Evolutionary conservation across 2,113 vertebrate genomes (phyloP).

Genomic region (Pao palembangensis): DNA sequence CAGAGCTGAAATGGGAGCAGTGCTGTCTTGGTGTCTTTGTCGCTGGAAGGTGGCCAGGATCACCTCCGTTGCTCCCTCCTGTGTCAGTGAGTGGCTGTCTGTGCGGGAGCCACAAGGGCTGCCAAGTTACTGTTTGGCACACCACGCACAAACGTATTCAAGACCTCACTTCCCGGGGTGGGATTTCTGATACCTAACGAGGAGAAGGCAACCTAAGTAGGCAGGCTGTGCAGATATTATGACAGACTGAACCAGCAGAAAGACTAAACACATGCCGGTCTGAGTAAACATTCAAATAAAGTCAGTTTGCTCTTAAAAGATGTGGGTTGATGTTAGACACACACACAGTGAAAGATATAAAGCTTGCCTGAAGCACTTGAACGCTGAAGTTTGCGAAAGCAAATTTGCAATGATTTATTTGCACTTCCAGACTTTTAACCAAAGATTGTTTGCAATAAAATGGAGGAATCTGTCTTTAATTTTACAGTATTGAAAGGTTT

Average conservation of each 20-base stretch:
- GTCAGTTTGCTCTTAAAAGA: too few species aligned
- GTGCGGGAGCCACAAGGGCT: slow-evolving; percentile 40
- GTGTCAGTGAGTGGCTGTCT: slow-evolving; percentile 33
- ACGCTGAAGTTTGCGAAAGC: too few species aligned
- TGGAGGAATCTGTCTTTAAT: too few species aligned
- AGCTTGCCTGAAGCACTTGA: too few species aligned
- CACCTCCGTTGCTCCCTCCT: slow-evolving; percentile 39
- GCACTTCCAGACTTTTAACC: too few species aligned
- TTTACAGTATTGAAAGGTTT: too few species aligned
- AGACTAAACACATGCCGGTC: slow-evolving; percentile 20
- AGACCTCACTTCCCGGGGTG: slow-evolving; percentile 44
- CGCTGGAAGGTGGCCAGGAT: slow-evolving; percentile 41
- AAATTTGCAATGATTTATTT: too few species aligned
- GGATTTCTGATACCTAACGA: slow-evolving; percentile 49
- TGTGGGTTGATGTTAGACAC: too few species aligned
- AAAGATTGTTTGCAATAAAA: too few species aligned
- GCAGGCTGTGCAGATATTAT: slow-evolving; percentile 30
- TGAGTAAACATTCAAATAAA: slow-evolving; percentile 23
- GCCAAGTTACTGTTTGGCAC: slow-evolving; percentile 56
- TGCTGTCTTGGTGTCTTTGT: slow-evolving; percentile 42
- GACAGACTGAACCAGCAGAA: slow-evolving; percentile 36
- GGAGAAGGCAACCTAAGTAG: slow-evolving; percentile 51
- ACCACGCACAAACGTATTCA: slow-evolving; percentile 51
- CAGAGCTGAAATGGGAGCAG: slow-evolving; percentile 27
- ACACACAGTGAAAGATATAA: too few species aligned